These are phyloP conservation scores for Melanophora roralis DNA, from an alignment of 2,888 invertebrate genomes.

Conservation along the genomic window DNA sequence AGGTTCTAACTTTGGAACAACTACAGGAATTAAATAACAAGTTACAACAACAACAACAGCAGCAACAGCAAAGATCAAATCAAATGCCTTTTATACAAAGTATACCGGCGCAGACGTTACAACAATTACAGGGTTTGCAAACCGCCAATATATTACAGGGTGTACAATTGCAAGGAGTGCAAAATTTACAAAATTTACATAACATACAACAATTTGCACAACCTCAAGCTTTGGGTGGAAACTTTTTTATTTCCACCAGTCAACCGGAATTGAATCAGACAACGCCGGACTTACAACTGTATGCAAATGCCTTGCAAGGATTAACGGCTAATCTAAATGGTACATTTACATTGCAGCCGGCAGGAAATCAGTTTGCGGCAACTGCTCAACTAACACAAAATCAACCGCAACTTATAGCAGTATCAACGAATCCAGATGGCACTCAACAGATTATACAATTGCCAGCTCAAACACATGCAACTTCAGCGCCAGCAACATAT, in stretches of 20 bases:
- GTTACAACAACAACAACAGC: constrained; percentile 51
- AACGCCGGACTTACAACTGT: constrained; percentile 69
- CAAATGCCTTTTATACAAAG: constrained; percentile 70
- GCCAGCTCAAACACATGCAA: constrained; percentile 59
- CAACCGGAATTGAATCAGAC: constrained; percentile 53
- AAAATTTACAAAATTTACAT: constrained; percentile 58
- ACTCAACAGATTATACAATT: constrained; percentile 72
- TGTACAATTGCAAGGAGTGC: constrained; percentile 61
- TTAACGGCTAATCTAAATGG: constrained; percentile 72
- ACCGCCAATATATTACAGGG: constrained; percentile 62
- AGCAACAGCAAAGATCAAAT: constrained; percentile 46
- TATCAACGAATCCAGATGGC: constrained; percentile 71
- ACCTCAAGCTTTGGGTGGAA: constrained; percentile 71
- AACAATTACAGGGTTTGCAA: constrained; percentile 64
- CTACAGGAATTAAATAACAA: constrained; percentile 69
- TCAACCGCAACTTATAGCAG: constrained; percentile 70
- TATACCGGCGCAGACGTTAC: constrained; percentile 39
- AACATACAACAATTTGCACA: constrained; percentile 69
- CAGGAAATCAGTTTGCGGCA: constrained; percentile 30
- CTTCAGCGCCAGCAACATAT: constrained; percentile 59
- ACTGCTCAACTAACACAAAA: constrained; percentile 45
- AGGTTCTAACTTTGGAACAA: constrained; percentile 65
- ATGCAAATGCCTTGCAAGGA: constrained; percentile 72
- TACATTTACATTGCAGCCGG: constrained; percentile 70
- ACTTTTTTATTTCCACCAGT: constrained; percentile 70